Conservation (phyloP, 2,888 invertebrate genomes). For the Tipula helvola region DNA sequence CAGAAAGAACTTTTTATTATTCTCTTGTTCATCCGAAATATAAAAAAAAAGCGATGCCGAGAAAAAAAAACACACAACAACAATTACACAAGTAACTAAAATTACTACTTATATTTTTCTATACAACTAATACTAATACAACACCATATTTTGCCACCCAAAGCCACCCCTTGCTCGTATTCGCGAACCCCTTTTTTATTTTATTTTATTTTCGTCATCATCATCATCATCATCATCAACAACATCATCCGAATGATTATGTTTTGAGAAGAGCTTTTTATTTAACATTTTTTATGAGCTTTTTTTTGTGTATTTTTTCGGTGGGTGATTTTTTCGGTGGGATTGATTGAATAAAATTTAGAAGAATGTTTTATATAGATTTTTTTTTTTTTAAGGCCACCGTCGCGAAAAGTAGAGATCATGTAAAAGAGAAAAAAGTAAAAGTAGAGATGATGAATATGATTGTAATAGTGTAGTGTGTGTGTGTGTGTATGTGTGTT, state of each 20-base stretch:
- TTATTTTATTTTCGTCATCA: background rate
- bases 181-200: background rate
- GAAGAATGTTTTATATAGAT: background rate
- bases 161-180: background rate
- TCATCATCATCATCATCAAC: background rate
- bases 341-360: conserved; percentile 4
- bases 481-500: background rate
- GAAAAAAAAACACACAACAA: background rate
- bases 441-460: background rate
- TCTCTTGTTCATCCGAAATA: background rate
- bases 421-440: too few species aligned
- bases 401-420: background rate
- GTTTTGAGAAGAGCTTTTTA: conserved; percentile 4
- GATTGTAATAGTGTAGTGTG: background rate
- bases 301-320: background rate
- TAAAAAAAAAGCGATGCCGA: background rate
- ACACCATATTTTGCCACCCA: background rate
- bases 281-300: background rate
- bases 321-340: background rate
- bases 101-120: conserved; percentile 4
- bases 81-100: background rate
- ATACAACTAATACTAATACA: conserved; percentile 4
- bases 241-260: background rate
- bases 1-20: background rate
- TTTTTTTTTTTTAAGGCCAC: background rate